phyloP scores from a whole-genome alignment of 2,113 vertebrate species.

The Ceyx melanurus region DNA sequence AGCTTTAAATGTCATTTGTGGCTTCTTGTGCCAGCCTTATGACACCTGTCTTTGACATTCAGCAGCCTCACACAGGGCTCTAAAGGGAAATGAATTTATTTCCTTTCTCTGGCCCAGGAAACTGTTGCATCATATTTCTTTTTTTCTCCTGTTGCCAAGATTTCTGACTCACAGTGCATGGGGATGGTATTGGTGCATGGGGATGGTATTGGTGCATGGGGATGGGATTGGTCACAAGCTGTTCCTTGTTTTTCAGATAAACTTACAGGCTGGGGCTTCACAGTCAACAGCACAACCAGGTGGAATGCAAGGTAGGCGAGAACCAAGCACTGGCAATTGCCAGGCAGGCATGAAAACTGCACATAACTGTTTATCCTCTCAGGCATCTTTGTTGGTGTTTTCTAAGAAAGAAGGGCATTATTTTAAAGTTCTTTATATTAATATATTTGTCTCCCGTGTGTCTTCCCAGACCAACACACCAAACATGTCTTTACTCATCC shows the following conservation, averaged over 20 bases:
- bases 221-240: constrained; percentile 23
- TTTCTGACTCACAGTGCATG: constrained; percentile 8
- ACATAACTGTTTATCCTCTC: background rate
- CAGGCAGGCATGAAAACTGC: background rate
- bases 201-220: background rate
- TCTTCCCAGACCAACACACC: background rate
- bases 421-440: background rate
- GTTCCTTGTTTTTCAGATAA: constrained; percentile 59
- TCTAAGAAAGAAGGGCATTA: background rate
- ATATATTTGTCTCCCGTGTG: background rate
- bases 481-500: background rate
- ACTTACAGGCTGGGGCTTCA: background rate
- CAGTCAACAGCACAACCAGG: constrained; percentile 63
- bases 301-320: constrained; percentile 17
- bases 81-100: constrained; percentile 27
- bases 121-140: background rate
- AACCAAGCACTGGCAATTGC: background rate
- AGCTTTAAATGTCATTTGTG: background rate
- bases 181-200: background rate
- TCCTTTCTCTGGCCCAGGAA: background rate
- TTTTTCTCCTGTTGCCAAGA: background rate
- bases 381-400: background rate
- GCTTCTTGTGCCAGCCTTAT: constrained; percentile 4
- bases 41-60: constrained; percentile 36
- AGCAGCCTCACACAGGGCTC: background rate